Conservation (phyloP, 2,888 invertebrate species). For the Notodonta dromedarius region DNA sequence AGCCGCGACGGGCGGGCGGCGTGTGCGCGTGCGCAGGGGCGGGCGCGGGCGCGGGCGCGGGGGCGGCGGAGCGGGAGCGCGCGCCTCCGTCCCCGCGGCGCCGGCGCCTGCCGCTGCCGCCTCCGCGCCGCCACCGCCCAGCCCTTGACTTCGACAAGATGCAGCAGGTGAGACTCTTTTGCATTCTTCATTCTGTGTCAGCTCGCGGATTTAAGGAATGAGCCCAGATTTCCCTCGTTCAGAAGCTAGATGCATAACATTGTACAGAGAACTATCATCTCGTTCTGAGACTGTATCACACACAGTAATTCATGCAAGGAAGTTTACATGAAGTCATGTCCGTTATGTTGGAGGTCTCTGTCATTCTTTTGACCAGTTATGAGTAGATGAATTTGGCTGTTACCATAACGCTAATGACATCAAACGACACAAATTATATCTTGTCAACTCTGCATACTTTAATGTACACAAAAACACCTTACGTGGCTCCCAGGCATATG, state of each 20-base stretch:
- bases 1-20: slow-evolving; percentile 84
- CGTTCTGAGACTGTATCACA: not conserved
- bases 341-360: too few relatives aligned
- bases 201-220: not conserved
- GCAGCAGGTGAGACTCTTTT: slow-evolving; percentile 90
- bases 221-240: not conserved
- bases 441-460: too few relatives aligned
- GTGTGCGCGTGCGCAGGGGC: slow-evolving; percentile 77
- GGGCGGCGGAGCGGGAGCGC: slow-evolving; percentile 81
- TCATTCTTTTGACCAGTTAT: too few relatives aligned
- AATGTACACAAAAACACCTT: too few relatives aligned
- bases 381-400: too few relatives aligned
- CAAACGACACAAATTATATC: too few relatives aligned
- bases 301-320: not conserved
- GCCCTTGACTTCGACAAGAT: slow-evolving; percentile 98
- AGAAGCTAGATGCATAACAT: not conserved
- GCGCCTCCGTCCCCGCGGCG: slow-evolving; percentile 25
- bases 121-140: slow-evolving; percentile 88
- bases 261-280: not conserved
- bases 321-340: not conserved
- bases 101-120: slow-evolving; percentile 46
- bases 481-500: too few relatives aligned
- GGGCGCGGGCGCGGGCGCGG: slow-evolving; percentile 71
- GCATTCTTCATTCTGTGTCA: not conserved
- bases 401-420: too few relatives aligned